Evolutionary conservation across 2,113 vertebrate genomes (phyloP), one percentile per base, ranked within the genome.

Genomic region (Brachionichthys hirsutus): DNA sequence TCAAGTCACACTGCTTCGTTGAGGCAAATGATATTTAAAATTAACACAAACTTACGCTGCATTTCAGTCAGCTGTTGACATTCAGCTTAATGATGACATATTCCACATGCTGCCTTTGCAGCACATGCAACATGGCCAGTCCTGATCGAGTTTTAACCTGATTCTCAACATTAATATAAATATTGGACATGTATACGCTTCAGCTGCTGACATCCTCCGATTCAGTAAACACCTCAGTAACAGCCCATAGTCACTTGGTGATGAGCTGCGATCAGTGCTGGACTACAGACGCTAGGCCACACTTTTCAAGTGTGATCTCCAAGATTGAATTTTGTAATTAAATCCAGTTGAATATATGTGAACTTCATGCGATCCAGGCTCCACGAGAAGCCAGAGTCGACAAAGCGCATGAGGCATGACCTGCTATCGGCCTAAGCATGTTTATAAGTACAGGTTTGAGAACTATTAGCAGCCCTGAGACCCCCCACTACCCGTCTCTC

Each of bases 401-500:
- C 43, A 42, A 62, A 20, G 45, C 56, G 52, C 18, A 54, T 50
- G n/a, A 14, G 24, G 62, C 65, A n/a, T 48, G 46, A 54, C 46
- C 49, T 45, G 52, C 63, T 53, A 55, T 43, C 66, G 61, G 73
- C 59, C 61, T 70, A 35, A 70, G 24, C 24, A 16, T 49, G 17
- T 15, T 43, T 11, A 49, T 12, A 53, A 36, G 18, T 49, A 51
- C 45, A 55, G 62, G 78, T 77, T 78, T 74, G 41, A 78, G 44
- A 73, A 42, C 58, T 19, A 62, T 78, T 66, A 81, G 12, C n/a
- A 79, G 70, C 74, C 54, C 49, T 48, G 11, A 71, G 74, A 79
- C 76, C 79, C 65, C 82, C 80, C 61, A 50, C 71, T 61, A 52
- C 22, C 70, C 8, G 38, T 8, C 48, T 62, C 66, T 45, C 58